Evolutionary conservation across 2,797 vertebrate genomes (phyloP).

Genomic region (Loris lydekkerianus): DNA sequence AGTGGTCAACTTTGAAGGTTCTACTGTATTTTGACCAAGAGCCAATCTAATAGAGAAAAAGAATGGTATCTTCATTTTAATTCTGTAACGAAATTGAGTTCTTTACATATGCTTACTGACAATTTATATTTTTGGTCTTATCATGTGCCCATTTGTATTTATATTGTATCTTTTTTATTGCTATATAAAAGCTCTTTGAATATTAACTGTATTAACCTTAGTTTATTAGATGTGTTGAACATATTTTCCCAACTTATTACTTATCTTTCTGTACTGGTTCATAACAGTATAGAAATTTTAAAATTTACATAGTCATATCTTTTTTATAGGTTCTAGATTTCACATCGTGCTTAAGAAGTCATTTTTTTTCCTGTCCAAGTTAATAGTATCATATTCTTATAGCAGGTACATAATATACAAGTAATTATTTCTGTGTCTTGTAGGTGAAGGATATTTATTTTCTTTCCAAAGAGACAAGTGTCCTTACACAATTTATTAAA

Average conservation of each 20-base stretch:
- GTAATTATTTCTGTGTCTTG: neutral
- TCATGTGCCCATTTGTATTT: neutral
- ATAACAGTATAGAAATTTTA: neutral
- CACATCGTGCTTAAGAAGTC: neutral
- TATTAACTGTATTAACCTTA: neutral
- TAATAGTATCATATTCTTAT: neutral
- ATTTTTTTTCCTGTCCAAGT: slow-evolving; percentile 4
- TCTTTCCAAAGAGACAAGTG: neutral
- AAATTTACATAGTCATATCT: neutral
- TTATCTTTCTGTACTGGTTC: neutral
- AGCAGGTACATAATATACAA: neutral
- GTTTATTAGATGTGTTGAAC: neutral
- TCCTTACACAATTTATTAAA: neutral
- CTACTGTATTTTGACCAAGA: neutral
- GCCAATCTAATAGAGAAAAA: neutral
- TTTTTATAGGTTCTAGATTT: neutral
- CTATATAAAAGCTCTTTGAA: neutral
- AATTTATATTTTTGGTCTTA: neutral
- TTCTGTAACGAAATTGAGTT: neutral
- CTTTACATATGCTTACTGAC: neutral
- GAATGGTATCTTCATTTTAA: neutral
- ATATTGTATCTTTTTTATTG: neutral
- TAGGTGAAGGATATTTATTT: neutral
- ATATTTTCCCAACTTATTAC: neutral
- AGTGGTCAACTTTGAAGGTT: no score